Evolutionary conservation across 2,797 vertebrate species (phyloP).

Genomic region (Huso huso): DNA sequence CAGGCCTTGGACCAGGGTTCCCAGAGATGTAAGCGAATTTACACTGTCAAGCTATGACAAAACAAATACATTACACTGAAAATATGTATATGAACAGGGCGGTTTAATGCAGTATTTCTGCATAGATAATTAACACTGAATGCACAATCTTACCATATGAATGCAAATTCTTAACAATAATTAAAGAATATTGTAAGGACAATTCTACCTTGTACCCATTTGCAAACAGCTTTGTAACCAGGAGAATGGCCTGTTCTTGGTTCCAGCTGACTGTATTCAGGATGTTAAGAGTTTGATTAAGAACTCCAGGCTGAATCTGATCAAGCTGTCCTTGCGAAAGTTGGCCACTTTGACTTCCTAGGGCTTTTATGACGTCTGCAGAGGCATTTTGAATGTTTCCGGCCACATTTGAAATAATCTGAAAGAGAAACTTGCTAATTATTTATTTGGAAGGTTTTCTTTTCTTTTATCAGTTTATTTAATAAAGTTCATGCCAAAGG

Average conservation of each 20-base stretch:
- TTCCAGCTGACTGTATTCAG: conserved; percentile 47
- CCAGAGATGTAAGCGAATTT: conserved; percentile 37
- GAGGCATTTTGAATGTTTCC: conserved; percentile 34
- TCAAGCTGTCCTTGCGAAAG: conserved; percentile 44
- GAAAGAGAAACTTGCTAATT: neutral
- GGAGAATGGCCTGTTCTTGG: conserved; percentile 42
- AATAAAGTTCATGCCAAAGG: neutral
- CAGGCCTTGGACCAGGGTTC: conserved; percentile 43
- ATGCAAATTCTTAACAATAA: neutral
- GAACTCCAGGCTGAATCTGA: conserved; percentile 6
- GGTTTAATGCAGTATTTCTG: neutral
- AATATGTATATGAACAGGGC: neutral
- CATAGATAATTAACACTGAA: neutral
- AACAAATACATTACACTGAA: neutral
- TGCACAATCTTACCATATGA: neutral
- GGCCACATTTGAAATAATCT: conserved; percentile 48
- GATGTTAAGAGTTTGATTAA: conserved; percentile 14
- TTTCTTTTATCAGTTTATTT: neutral
- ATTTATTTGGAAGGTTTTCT: no score
- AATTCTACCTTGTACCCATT: conserved; percentile 37
- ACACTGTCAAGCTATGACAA: conserved; percentile 34
- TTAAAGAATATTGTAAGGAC: neutral
- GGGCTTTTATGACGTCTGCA: conserved; percentile 16
- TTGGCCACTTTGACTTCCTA: conserved; percentile 38
- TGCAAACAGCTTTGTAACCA: conserved; percentile 36